A percentile compares a stretch with the other conserved stretches of the same genome.
Conservation (phyloP, 2,113 vertebrate species). For the Lophius piscatorius region DNA sequence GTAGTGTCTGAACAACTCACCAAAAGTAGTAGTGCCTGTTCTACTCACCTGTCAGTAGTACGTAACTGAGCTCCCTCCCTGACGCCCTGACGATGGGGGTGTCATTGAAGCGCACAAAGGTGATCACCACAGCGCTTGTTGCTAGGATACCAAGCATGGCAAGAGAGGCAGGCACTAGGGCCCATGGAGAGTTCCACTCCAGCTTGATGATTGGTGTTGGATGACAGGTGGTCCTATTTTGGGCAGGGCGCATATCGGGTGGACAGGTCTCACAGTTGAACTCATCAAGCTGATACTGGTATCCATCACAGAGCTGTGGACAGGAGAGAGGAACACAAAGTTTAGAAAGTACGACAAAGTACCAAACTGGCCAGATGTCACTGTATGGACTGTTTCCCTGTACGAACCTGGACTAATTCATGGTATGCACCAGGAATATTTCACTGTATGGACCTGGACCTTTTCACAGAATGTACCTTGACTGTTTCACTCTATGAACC, state of each 20-base stretch:
- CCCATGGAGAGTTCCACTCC: slow-evolving; percentile 84
- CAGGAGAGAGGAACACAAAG: neutral
- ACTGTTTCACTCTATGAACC: too few species aligned
- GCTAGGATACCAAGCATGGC: slow-evolving; percentile 82
- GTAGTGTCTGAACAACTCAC: too few species aligned
- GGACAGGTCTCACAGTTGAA: slow-evolving; percentile 84
- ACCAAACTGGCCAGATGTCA: too few species aligned
- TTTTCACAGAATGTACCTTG: too few species aligned
- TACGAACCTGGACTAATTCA: too few species aligned
- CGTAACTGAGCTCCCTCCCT: slow-evolving; percentile 86
- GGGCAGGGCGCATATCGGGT: slow-evolving; percentile 79
- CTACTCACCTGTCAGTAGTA: slow-evolving; percentile 69
- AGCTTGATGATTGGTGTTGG: slow-evolving; percentile 86
- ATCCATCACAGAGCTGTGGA: slow-evolving; percentile 81
- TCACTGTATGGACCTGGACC: too few species aligned
- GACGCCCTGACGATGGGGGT: slow-evolving; percentile 87
- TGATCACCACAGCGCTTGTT: slow-evolving; percentile 76
- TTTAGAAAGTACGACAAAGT: neutral
- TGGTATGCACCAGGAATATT: too few species aligned
- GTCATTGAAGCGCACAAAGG: slow-evolving; percentile 84
- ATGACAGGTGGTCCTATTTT: slow-evolving; percentile 80
- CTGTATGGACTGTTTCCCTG: too few species aligned
- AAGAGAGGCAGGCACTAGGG: slow-evolving; percentile 80
- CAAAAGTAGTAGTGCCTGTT: neutral
- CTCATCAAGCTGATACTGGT: slow-evolving; percentile 84